Evolutionary conservation across 92 coral and sea anemone genomes (phyloP), one percentile per base, ranked within the genome.

Genomic region (Phenganax stokvisi): DNA sequence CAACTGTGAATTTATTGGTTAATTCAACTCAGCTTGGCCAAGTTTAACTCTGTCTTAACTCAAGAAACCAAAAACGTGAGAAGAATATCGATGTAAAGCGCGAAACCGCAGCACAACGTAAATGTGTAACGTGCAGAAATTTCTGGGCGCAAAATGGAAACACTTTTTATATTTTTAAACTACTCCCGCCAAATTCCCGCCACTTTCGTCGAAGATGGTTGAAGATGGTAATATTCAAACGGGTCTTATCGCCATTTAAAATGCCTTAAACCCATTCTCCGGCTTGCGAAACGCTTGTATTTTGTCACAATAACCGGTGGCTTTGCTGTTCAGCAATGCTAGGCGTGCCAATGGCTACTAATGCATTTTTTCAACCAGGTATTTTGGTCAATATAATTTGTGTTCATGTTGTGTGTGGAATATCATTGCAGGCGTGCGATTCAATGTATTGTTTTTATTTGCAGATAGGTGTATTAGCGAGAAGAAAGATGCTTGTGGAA

Each of bases 401-500:
- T 37, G 47, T 37, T 51, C 65, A 56, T 15, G 9, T 9, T 75
- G 80, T 28, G 37, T 64, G 73, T 68, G 31, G 73, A 30, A 30
- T 10, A 68, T 37, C 31, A 30, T 7, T 68, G 73, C 73, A 53
- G 0, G 52, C 47, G 16, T 53, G 51, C 54, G 54, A 73, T 20
- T 29, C 16, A 30, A 1, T 10, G 37, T 13, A 13, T 53, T 54
- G 12, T 73, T 37, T 54, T 6, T n/a, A 25, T 1, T 8, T 63
- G 30, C 65, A 79, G 83, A 79, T 79, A 73, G 59, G 10, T 79
- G 74, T 79, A 0, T 56, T 9, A 65, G 44, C 12, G 83, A 79
- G 16, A 53, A 85, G 68, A 85, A 91, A 74, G 97, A 89, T 80
- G 91, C 89, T 51, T 90, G 99, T 79, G 80, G 92, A 52, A 96